These are phyloP conservation scores for Amblyteles armatorius DNA, from an alignment of 2,888 invertebrate genomes.

Conservation along the genomic window DNA sequence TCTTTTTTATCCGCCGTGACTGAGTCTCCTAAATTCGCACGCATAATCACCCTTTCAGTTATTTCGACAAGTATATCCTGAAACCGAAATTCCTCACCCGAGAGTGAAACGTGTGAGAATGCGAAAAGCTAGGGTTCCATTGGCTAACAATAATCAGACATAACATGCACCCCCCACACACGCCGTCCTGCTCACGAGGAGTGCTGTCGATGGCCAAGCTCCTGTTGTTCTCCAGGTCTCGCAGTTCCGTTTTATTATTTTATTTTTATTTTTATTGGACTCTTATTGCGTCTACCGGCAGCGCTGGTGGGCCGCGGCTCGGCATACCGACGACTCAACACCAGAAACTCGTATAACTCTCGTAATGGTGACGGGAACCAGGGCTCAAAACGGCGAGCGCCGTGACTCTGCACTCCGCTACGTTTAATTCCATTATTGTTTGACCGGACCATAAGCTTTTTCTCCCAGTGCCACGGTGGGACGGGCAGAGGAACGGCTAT, in stretches of 20 bases:
- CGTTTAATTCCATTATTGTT: conserved; percentile 68
- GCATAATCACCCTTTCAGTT: background rate
- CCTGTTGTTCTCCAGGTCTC: conserved; percentile 48
- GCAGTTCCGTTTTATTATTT: conserved; percentile 23
- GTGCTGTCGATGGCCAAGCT: conserved; percentile 41
- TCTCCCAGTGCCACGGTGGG: background rate
- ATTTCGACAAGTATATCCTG: background rate
- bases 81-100: no score
- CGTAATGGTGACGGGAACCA: conserved; percentile 43
- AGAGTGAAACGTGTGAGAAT: no score
- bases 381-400: conserved; percentile 27
- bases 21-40: background rate
- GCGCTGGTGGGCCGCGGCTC: conserved; percentile 40
- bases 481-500: background rate
- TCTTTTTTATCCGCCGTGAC: background rate
- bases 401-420: conserved; percentile 59
- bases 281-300: conserved; percentile 67
- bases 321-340: conserved; percentile 68
- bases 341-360: conserved; percentile 67
- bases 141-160: background rate
- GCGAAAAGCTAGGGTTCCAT: background rate
- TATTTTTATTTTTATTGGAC: conserved; percentile 47
- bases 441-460: conserved; percentile 56
- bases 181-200: background rate
- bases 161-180: background rate